Conservation (phyloP, 2,797 vertebrate species). For the Sebastes aleutianus region DNA sequence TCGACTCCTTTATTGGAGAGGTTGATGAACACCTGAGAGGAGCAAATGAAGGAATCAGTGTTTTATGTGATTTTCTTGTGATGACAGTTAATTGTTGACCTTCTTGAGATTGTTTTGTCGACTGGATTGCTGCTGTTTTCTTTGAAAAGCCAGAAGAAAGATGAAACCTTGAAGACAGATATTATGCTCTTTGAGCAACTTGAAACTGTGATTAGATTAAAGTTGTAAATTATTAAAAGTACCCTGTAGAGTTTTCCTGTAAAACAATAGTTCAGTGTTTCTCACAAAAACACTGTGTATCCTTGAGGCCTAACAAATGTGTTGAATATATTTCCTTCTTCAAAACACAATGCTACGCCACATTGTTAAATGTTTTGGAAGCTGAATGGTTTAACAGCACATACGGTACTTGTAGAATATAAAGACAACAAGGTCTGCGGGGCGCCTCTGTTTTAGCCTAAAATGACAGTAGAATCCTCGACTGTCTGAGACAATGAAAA, state of each 20-base stretch:
- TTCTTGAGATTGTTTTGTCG: background rate
- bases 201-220: no score
- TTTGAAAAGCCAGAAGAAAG: background rate
- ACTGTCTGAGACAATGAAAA: constrained; percentile 29
- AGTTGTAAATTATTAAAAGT: no score
- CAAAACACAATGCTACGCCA: no score
- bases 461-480: background rate
- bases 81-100: no score
- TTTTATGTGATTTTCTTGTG: background rate
- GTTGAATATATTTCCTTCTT: no score
- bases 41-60: background rate
- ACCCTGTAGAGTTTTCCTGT: no score
- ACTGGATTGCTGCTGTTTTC: background rate
- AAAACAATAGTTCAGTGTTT: no score
- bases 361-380: background rate
- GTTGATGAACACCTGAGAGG: constrained; percentile 87
- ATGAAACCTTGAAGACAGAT: background rate
- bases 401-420: background rate
- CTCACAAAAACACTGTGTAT: no score
- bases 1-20: constrained; percentile 86
- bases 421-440: background rate
- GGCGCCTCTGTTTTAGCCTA: background rate
- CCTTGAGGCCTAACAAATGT: no score
- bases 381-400: background rate
- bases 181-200: background rate